phyloP scores from a whole-genome alignment of 2,888 invertebrate genomes.

The Timema podura region DNA sequence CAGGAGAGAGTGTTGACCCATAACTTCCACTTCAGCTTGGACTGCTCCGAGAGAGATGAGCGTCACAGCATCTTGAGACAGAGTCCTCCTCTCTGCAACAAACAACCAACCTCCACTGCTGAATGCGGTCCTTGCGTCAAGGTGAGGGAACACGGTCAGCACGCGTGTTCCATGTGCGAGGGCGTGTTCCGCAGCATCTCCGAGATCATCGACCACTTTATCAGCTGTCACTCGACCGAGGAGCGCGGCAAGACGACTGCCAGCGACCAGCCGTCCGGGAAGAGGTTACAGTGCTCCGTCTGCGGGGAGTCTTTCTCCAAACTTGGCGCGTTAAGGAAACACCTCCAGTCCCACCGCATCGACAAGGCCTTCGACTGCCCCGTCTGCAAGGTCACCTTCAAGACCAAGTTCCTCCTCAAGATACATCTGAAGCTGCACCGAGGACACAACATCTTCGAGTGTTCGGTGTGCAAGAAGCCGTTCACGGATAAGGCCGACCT shows the following conservation, averaged over 20 bases:
- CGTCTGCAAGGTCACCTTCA: background rate
- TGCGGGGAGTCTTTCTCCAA: background rate
- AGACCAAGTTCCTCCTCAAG: background rate
- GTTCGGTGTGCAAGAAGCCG: background rate
- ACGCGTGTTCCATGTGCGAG: background rate
- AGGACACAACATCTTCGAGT: background rate
- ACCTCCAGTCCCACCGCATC: slow-evolving; percentile 1
- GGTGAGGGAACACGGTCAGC: too few relatives aligned
- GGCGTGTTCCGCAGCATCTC: background rate
- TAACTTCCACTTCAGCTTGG: too few relatives aligned
- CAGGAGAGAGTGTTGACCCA: too few relatives aligned
- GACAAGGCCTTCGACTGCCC: background rate
- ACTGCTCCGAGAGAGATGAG: too few relatives aligned
- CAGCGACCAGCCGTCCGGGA: background rate
- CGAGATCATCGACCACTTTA: background rate
- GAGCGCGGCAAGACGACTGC: too few relatives aligned
- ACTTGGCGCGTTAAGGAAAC: background rate
- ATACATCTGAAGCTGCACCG: background rate
- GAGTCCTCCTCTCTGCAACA: too few relatives aligned
- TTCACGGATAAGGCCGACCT: background rate
- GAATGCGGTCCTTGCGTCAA: too few relatives aligned
- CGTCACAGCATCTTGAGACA: too few relatives aligned
- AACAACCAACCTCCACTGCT: too few relatives aligned
- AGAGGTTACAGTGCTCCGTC: slow-evolving; percentile 4
- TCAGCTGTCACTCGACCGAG: background rate